These are phyloP conservation scores for Spilosoma lubricipeda DNA, from an alignment of 2,888 invertebrate genomes.

Conservation along the genomic window DNA sequence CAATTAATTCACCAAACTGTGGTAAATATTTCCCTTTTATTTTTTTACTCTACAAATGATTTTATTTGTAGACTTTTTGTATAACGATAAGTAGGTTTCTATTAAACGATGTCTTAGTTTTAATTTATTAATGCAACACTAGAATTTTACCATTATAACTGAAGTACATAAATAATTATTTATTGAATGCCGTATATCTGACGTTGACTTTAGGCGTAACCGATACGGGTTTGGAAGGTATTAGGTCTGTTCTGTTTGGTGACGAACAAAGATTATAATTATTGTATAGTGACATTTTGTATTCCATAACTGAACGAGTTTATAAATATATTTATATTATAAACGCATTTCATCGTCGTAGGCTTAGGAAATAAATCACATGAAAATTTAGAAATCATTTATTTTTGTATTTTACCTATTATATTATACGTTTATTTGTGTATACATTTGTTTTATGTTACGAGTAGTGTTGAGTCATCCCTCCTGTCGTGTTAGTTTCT, in stretches of 20 bases:
- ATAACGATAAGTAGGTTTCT: constrained; percentile 78
- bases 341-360: not conserved
- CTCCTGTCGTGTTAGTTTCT: constrained; percentile 23
- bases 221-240: constrained; percentile 58
- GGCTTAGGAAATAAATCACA: constrained; percentile 26
- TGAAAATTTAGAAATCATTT: constrained; percentile 25
- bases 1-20: constrained; percentile 48
- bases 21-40: constrained; percentile 80
- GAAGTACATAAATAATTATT: constrained; percentile 51
- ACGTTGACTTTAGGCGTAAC: constrained; percentile 42
- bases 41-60: constrained; percentile 85
- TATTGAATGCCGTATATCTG: constrained; percentile 34
- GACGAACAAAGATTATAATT: constrained; percentile 57
- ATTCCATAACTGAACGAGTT: constrained; percentile 19
- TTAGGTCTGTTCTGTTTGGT: constrained; percentile 46
- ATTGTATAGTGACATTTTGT: constrained; percentile 35
- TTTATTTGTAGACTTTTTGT: constrained; percentile 82
- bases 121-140: constrained; percentile 57
- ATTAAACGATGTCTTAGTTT: constrained; percentile 67
- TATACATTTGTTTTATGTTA: constrained; percentile 30
- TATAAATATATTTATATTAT: constrained; percentile 3
- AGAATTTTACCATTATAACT: constrained; percentile 53
- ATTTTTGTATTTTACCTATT: constrained; percentile 20
- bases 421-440: constrained; percentile 30
- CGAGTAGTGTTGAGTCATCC: constrained; percentile 29